phyloP scores from a whole-genome alignment of 2,113 vertebrate genomes.

The Rallus limicola region DNA sequence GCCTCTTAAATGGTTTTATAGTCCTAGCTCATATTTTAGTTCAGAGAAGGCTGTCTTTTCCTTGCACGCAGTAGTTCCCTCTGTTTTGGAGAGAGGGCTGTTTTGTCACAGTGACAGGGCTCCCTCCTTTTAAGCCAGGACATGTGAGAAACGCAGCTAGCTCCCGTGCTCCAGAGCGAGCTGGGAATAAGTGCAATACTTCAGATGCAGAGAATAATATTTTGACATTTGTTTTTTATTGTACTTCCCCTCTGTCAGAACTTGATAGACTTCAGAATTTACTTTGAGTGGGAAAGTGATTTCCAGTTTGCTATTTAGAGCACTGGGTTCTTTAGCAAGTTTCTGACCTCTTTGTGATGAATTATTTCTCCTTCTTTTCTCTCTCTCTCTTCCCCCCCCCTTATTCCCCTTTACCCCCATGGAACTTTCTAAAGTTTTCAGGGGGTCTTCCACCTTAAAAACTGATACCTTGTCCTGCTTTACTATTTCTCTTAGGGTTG shows the following conservation, averaged over 20 bases:
- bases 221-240: background rate
- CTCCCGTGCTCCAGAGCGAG: background rate
- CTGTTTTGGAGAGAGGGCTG: background rate
- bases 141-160: background rate
- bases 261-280: background rate
- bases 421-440: background rate
- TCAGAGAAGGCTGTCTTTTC: background rate
- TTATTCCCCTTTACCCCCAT: background rate
- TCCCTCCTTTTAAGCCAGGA: constrained; percentile 11
- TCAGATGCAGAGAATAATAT: background rate
- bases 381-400: too few relatives aligned
- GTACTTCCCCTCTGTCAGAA: background rate
- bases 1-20: constrained; percentile 18
- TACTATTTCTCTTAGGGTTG: constrained; percentile 60
- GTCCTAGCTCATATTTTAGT: constrained; percentile 3
- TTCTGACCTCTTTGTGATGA: background rate
- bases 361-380: background rate
- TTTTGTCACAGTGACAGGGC: background rate
- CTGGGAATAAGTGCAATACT: background rate
- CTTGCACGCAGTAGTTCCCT: background rate
- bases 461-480: constrained; percentile 53
- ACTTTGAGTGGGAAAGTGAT: background rate
- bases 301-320: background rate
- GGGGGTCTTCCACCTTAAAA: background rate
- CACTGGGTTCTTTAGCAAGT: background rate